These are phyloP conservation scores for Ochlodes sylvanus DNA, from an alignment of 2,888 invertebrate genomes.

Conservation along the genomic window DNA sequence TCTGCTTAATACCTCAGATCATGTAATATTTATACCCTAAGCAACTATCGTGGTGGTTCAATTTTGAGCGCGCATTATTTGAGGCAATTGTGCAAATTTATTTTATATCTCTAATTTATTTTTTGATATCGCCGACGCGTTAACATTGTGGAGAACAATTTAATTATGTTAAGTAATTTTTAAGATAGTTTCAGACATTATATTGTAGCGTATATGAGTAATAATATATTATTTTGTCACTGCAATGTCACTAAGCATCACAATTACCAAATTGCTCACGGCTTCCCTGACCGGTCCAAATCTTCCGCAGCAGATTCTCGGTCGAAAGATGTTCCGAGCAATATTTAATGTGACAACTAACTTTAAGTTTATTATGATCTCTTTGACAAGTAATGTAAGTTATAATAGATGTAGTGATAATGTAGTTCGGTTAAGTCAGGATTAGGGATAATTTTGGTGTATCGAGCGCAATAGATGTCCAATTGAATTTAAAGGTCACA, in stretches of 20 bases:
- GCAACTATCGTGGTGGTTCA: constrained; percentile 42
- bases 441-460: constrained; percentile 48
- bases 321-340: constrained; percentile 49
- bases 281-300: constrained; percentile 32
- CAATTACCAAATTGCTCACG: constrained; percentile 55
- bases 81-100: constrained; percentile 70
- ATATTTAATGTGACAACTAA: constrained; percentile 74
- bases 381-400: constrained; percentile 78
- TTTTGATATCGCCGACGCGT: constrained; percentile 59
- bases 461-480: constrained; percentile 23
- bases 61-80: constrained; percentile 42
- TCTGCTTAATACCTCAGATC: constrained; percentile 41
- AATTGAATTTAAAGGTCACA: constrained; percentile 52
- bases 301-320: constrained; percentile 27
- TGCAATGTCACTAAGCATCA: constrained; percentile 64
- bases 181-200: constrained; percentile 77
- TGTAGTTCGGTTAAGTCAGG: constrained; percentile 51
- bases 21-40: constrained; percentile 40
- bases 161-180: constrained; percentile 82
- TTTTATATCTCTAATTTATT: constrained; percentile 77
- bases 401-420: constrained; percentile 65
- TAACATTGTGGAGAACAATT: constrained; percentile 60
- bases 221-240: constrained; percentile 65
- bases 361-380: constrained; percentile 84
- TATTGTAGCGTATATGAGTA: constrained; percentile 67